Percentiles rank a stretch among this genome's conserved stretches.
phyloP scores from a whole-genome alignment of 2,113 vertebrate genomes.

The Phylloscopus whistleri region DNA sequence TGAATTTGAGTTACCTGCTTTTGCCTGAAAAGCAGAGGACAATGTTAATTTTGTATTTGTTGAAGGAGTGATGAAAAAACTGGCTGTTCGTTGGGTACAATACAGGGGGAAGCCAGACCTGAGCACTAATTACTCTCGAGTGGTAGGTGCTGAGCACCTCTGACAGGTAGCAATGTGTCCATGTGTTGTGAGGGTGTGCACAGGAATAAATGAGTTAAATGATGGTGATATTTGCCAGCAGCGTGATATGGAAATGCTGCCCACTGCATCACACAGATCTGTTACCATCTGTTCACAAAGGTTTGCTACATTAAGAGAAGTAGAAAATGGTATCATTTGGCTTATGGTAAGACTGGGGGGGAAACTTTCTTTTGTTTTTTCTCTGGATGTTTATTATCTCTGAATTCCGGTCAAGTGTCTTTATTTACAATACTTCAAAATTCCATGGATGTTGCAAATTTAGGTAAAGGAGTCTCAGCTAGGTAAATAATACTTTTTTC shows the following conservation, averaged over 20 bases:
- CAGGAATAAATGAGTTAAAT: neutral
- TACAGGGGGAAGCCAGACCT: neutral
- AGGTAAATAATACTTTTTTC: neutral
- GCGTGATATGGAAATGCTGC: conserved; percentile 36
- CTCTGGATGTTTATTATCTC: neutral
- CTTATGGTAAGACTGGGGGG: neutral
- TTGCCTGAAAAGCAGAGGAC: neutral
- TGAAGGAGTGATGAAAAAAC: neutral
- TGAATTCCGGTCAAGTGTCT: neutral
- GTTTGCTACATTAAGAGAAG: neutral
- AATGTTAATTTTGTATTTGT: neutral
- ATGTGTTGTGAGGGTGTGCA: neutral
- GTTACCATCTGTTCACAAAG: conserved; percentile 49
- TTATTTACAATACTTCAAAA: neutral
- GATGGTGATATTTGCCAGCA: conserved; percentile 11
- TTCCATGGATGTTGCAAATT: neutral
- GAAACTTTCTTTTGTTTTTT: neutral
- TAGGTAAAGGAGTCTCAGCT: neutral
- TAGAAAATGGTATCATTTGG: neutral
- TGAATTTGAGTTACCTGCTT: neutral
- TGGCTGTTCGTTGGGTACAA: neutral
- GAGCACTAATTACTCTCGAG: neutral
- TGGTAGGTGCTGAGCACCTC: neutral
- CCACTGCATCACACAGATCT: conserved; percentile 34
- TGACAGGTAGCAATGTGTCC: neutral